Percentiles rank a stretch among this genome's conserved stretches.
These are phyloP conservation scores for Cheilosia urbana DNA, from an alignment of 2,888 invertebrate species.

Conservation along the genomic window DNA sequence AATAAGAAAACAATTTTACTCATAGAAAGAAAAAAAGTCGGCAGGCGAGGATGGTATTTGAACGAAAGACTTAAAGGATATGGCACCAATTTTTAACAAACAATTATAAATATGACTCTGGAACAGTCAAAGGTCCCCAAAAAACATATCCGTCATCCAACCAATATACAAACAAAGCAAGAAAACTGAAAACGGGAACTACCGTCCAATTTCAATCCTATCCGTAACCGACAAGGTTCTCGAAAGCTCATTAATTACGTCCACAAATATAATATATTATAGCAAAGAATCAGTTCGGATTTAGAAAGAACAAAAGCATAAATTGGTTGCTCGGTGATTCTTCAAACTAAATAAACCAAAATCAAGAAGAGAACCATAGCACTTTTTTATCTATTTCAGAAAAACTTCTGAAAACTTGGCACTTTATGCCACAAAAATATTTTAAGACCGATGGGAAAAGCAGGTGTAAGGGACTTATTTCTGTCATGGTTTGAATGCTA, in stretches of 20 bases:
- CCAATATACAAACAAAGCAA: not conserved
- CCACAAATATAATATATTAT: not conserved
- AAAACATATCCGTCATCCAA: not conserved
- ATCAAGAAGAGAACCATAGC: no score
- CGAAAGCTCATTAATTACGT: not conserved
- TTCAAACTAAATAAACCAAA: not conserved
- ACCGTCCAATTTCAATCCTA: not conserved
- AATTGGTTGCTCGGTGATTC: conserved; percentile 1
- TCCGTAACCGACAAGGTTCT: not conserved
- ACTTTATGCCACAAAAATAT: not conserved
- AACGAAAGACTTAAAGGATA: no score
- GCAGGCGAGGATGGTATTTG: no score
- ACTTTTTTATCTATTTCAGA: not conserved
- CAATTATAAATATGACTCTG: not conserved
- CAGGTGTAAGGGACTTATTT: not conserved
- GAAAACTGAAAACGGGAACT: not conserved
- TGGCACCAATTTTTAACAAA: no score
- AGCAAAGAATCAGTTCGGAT: not conserved
- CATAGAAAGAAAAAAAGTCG: no score
- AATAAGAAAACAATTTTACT: no score
- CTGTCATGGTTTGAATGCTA: not conserved
- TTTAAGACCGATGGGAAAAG: not conserved
- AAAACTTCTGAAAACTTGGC: not conserved
- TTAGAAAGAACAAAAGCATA: conserved; percentile 4
- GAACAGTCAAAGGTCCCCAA: not conserved